Evolutionary conservation across 2,888 invertebrate genomes (phyloP).

Genomic region (Parapristionchus giblindavisi): DNA sequence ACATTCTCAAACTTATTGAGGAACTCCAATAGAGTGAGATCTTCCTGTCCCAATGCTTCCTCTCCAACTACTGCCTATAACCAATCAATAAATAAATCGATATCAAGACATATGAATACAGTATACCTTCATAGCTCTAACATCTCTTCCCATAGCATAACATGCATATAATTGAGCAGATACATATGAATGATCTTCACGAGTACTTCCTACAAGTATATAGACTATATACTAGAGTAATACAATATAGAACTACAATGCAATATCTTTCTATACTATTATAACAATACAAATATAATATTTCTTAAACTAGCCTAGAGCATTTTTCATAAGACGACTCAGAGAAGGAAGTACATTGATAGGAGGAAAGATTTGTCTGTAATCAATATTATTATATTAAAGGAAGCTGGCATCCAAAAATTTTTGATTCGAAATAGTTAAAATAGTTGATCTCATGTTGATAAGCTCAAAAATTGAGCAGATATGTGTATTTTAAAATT

Average conservation of each 20-base stretch:
- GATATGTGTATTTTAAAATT: too few species aligned
- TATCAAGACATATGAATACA: background rate
- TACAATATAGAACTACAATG: background rate
- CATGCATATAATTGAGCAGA: conserved; percentile 82
- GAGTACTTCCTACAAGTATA: conserved; percentile 86
- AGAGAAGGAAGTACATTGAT: conserved; percentile 97
- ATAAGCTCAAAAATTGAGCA: too few species aligned
- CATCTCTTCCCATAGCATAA: conserved; percentile 94
- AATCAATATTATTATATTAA: too few species aligned
- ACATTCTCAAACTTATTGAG: conserved; percentile 98
- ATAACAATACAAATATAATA: background rate
- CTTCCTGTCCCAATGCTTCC: conserved; percentile 95
- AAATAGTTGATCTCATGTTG: too few species aligned
- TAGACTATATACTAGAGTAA: too few species aligned
- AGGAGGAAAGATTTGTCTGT: conserved; percentile 86
- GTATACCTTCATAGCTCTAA: conserved; percentile 75
- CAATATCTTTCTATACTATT: background rate
- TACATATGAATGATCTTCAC: conserved; percentile 99
- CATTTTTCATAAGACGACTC: conserved; percentile 99
- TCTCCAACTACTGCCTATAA: conserved; percentile 81
- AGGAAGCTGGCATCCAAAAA: too few species aligned
- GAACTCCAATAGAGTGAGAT: conserved; percentile 96
- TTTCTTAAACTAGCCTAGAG: conserved; percentile 83
- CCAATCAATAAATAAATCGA: background rate
- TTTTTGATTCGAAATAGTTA: too few species aligned